A percentile compares a stretch with the other conserved stretches of the same genome.
These are phyloP conservation scores for Amiota communis DNA, from an alignment of 2,888 invertebrate species.

Conservation along the genomic window DNA sequence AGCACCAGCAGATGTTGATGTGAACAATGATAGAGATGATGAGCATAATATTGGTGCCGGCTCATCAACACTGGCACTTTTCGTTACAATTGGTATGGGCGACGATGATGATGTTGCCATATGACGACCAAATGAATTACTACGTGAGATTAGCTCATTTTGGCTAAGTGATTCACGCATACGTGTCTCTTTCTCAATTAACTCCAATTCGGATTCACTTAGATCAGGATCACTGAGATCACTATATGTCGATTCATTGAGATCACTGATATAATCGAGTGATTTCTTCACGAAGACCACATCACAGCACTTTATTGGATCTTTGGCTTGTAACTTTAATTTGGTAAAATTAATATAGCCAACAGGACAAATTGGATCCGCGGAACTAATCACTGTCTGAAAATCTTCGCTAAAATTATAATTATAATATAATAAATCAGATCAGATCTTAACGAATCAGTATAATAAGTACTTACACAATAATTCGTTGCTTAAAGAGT, in stretches of 20 bases:
- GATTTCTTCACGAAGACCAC: slow-evolving; percentile 76
- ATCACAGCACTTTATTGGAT: slow-evolving; percentile 65
- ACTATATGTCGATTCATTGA: slow-evolving; percentile 79
- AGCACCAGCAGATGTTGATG: slow-evolving; percentile 43
- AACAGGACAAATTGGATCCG: slow-evolving; percentile 94
- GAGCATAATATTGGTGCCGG: slow-evolving; percentile 48
- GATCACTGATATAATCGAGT: slow-evolving; percentile 77
- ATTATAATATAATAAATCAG: too few species aligned
- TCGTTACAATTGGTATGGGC: slow-evolving; percentile 73
- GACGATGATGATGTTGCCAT: slow-evolving; percentile 69
- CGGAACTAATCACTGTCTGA: slow-evolving; percentile 90
- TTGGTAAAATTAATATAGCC: slow-evolving; percentile 92
- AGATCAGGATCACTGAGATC: slow-evolving; percentile 79
- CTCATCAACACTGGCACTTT: slow-evolving; percentile 73
- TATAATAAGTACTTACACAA: slow-evolving; percentile 87
- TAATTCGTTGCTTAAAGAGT: slow-evolving; percentile 90
- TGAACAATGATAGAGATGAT: slow-evolving; percentile 25
- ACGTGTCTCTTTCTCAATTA: slow-evolving; percentile 75
- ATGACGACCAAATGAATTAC: slow-evolving; percentile 72
- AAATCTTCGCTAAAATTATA: slow-evolving; percentile 82
- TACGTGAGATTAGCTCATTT: slow-evolving; percentile 72
- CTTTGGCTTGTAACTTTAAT: slow-evolving; percentile 83
- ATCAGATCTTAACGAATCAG: too few species aligned
- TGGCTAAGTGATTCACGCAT: slow-evolving; percentile 73
- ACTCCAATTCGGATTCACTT: slow-evolving; percentile 78